Base-by-base conservation (phyloP, 2,113 vertebrate genomes). In the Thryonomys swinderianus region DNA sequence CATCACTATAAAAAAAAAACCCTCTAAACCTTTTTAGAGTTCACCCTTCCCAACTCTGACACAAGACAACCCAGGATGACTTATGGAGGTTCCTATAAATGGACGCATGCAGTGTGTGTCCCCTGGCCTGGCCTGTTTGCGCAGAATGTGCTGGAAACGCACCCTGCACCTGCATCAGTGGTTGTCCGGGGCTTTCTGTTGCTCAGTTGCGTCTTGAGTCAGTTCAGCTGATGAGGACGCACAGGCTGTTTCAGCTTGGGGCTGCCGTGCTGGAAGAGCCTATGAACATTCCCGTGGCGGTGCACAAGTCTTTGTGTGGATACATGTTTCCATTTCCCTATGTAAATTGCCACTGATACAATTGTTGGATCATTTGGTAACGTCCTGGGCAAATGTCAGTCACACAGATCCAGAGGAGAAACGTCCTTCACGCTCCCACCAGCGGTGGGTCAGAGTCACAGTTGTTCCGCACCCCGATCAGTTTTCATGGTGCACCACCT, bases 381-480 rank as follows among this genome's bases (percentile, higher is more conserved):
- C 27, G 10, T 34, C 48, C 16, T 0, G 2, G 9, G 48, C 37
- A 48, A 18, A 0, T 0, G 4, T 20, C 16, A 17, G 16, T 48
- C 42, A 48, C n/a, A 17, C 18, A 1, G 12, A 9, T 17, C 48
- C 57, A 42, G 32, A n/a, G 3, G 4, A 13, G 32, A 17, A 4
- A 3, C 48, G 59, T 25, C 8, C 4, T 7, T 9, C 42, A 18
- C 25, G 1, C 42, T 48, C 8, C 53, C 1, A 0, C 51, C 32
- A 23, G 53, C 18, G 3, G 4, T 0, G 23, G 1, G 0, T 1
- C 0, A 40, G 25, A 40, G 55, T 21, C 40, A 8, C 3, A 0
- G 23, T 1, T 18, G 11, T 2, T 78, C 45, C 12, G 7, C 14
- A n/a, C 7, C 45, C n/a, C 21, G 2, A 1, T 8, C 18, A 59